Percentiles rank a stretch among this genome's conserved stretches.
phyloP scores from a whole-genome alignment of 2,797 vertebrate genomes.

The Falco novaeseelandiae region DNA sequence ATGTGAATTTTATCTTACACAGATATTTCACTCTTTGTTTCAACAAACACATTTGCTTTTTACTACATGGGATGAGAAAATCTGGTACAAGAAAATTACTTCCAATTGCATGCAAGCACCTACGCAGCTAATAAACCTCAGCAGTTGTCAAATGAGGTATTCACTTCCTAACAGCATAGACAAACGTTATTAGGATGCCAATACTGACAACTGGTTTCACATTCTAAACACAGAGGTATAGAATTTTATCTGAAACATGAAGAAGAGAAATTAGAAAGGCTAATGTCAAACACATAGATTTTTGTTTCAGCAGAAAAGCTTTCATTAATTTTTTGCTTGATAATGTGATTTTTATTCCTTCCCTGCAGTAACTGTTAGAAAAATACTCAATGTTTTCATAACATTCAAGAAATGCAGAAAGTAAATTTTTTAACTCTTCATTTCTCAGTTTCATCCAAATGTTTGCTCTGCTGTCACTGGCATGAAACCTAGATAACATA shows the following conservation, averaged over 20 bases:
- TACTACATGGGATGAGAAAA: background rate
- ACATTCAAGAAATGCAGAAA: background rate
- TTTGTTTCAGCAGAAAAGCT: background rate
- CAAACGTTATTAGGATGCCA: background rate
- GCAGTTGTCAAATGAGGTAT: background rate
- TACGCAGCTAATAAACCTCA: background rate
- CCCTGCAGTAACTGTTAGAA: background rate
- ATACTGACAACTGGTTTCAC: background rate
- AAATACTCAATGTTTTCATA: background rate
- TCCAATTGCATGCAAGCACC: background rate
- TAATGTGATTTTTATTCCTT: background rate
- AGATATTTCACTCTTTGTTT: background rate
- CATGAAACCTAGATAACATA: background rate
- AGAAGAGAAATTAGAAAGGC: background rate
- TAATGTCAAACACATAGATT: background rate
- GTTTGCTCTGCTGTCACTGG: background rate
- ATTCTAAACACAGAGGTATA: background rate
- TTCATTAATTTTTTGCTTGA: background rate
- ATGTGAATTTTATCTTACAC: background rate
- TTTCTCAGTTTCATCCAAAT: background rate
- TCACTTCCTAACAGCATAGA: background rate
- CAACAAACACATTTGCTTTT: background rate
- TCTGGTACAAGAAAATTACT: background rate
- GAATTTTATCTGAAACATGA: background rate
- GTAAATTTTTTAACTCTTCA: background rate